Percentiles rank a stretch among this genome's conserved stretches.
Evolutionary conservation across 2,888 invertebrate species (phyloP).

Genomic region (Spilarctia lutea): DNA sequence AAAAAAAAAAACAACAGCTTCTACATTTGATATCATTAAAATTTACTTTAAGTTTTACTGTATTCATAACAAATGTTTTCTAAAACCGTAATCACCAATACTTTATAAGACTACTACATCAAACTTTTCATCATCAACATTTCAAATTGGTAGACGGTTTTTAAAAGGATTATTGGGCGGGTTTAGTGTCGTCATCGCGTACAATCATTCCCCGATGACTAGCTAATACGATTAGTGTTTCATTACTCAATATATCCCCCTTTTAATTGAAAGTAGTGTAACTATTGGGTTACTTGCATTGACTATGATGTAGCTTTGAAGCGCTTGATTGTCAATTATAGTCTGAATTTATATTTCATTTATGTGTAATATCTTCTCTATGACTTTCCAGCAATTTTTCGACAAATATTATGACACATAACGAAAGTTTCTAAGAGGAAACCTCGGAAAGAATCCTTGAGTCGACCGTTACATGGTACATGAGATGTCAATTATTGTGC

Average conservation of each 20-base stretch:
- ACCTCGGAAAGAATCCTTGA: too few relatives aligned
- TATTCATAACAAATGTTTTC: not conserved
- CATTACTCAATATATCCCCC: constrained; percentile 64
- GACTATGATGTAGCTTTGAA: constrained; percentile 23
- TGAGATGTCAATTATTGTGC: too few relatives aligned
- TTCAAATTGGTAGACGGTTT: constrained; percentile 45
- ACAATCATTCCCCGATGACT: constrained; percentile 76
- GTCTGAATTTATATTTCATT: not conserved
- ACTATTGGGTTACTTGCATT: constrained; percentile 60
- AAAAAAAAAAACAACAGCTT: too few relatives aligned
- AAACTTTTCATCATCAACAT: constrained; percentile 10
- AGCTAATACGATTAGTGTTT: constrained; percentile 70
- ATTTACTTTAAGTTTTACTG: not conserved
- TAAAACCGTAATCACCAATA: not conserved
- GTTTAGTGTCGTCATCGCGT: constrained; percentile 71
- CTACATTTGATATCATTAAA: too few relatives aligned
- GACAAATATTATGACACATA: not conserved
- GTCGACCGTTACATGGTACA: too few relatives aligned
- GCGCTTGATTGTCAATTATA: constrained; percentile 16
- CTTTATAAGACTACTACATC: not conserved
- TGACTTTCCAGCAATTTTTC: not conserved
- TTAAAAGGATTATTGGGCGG: constrained; percentile 71
- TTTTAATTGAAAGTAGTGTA: constrained; percentile 74
- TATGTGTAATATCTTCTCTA: not conserved
- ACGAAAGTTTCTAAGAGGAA: too few relatives aligned